Base-by-base conservation (phyloP, 2,888 invertebrate species). In the Eupithecia vulgata region DNA sequence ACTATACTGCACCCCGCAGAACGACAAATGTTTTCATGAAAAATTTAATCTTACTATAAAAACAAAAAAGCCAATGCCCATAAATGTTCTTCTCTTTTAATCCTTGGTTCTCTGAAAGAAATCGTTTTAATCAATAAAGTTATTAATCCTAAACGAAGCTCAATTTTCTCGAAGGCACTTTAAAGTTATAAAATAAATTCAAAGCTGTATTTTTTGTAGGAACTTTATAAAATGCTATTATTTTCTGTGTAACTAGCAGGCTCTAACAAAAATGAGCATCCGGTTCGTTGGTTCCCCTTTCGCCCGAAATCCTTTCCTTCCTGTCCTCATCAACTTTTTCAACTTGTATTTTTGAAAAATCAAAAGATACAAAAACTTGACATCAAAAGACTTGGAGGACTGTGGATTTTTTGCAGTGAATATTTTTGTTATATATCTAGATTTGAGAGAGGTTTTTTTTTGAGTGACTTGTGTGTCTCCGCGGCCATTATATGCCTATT, bases 251-350 rank as follows among this genome's bases (percentile, higher is more conserved):
- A 57, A 25, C 57, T 25, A 25, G 25, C 48, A 21, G 4, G n/a
- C 48, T 48, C 52, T 52, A 25, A 57, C 61, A 17, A 61, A 61
- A 30, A 61, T 61, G 61, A 15, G 40, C 13, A 40, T 65, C 40
- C 65, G n/a, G 65, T 40, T 65, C 40, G 0, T 65, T 65, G 10
- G 17, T 35, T 34, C 37, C 37, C 35, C 15, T 65, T 40, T 42
- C 40, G 40, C 10, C 37, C 25, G 37, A 61, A 61, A 61, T 61
- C 61, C 35, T 35, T 52, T 25, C 15, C 40, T 59, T 59, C 37
- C 40, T 59, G 21, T 68, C 34, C 34, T 68, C 64, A 37, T 68
- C 21, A 35, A 52, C 21, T 59, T 68, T 68, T 68, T 68, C 45
- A 21, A 52, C 21, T 52, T 52, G 48, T 21, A 7, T 40, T 59